Base-by-base conservation (phyloP, 2,113 vertebrate genomes). In the Pachypanchax playfairii region DNA sequence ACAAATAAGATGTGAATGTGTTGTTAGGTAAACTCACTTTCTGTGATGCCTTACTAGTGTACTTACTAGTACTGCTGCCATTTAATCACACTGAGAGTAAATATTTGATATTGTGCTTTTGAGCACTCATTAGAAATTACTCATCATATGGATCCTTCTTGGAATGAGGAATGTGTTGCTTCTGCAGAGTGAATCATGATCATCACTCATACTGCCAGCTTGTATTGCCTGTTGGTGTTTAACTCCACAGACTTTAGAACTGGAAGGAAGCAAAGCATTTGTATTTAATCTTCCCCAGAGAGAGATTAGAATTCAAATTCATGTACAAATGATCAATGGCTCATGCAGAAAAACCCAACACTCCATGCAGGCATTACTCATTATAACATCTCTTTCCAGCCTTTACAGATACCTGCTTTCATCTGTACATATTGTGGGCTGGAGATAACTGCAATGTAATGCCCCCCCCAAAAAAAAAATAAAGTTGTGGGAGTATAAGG, bases 191-290 rank as follows among this genome's bases (percentile, higher is more conserved):
- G 73, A 76, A 79, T 76, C 80, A 85, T 80, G 82, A 75, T 73
- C 81, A 85, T 87, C 75, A 58, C 63, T 89, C 83, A 85, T 76
- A 25, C 68, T 82, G 82, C 82, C 84, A 77, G 73, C 66, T 71
- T 57, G 55, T 68, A 71, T 75, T 81, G 80, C 82, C 63, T 55
- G 36, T 60, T 74, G 76, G 71, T 36, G 64, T 87, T 84, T 57
- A 79, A 80, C 67, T 50, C 42, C 68, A 64, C 68, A 70, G 75
- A 73, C 77, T 82, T 70, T 44, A 70, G 65, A 62, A 73, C 70
- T 69, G 46, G 55, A 70, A 50, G 67, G 62, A 73, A 60, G 59
- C 57, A 73, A 66, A 54, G 65, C 82, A 72, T 56, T 80, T 73
- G 62, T 71, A 72, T 82, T 82, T 75, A 88, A 83, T 86, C 79